Percentiles rank a stretch among this genome's conserved stretches.
phyloP scores from a whole-genome alignment of 2,888 invertebrate species.

The Coenonympha glycerion region DNA sequence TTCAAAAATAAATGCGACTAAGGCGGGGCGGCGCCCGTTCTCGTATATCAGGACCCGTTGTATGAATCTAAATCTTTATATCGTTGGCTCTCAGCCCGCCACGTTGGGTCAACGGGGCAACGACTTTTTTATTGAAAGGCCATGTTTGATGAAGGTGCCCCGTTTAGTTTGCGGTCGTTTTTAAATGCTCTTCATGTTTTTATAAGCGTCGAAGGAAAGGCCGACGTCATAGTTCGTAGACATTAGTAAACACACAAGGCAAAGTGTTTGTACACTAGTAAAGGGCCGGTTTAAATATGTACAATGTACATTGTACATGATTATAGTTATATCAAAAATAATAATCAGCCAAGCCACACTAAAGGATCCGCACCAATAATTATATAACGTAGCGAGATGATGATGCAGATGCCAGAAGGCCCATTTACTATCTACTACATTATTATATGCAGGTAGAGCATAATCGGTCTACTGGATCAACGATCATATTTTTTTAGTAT shows the following conservation, averaged over 20 bases:
- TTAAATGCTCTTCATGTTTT: constrained; percentile 47
- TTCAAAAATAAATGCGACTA: constrained; percentile 45
- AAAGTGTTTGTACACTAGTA: too few species aligned
- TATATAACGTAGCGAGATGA: too few species aligned
- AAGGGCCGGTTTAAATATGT: too few species aligned
- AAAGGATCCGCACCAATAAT: too few species aligned
- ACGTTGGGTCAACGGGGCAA: constrained; percentile 41
- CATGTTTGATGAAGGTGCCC: constrained; percentile 3
- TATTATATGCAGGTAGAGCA: too few species aligned
- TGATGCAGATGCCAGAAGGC: too few species aligned
- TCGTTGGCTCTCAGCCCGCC: constrained; percentile 50
- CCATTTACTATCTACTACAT: too few species aligned
- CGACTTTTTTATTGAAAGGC: constrained; percentile 41
- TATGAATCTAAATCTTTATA: constrained; percentile 56
- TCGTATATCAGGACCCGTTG: constrained; percentile 51
- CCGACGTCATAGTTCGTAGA: neutral
- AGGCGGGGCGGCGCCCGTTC: constrained; percentile 44
- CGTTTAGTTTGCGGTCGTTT: neutral
- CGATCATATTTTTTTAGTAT: too few species aligned
- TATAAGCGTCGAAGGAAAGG: neutral
- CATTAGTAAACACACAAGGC: neutral
- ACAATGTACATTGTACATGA: too few species aligned
- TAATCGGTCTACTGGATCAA: too few species aligned
- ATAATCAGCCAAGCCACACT: too few species aligned
- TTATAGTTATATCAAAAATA: too few species aligned